Conservation (phyloP, 2,888 invertebrate genomes). For the Polymixis lichenea region DNA sequence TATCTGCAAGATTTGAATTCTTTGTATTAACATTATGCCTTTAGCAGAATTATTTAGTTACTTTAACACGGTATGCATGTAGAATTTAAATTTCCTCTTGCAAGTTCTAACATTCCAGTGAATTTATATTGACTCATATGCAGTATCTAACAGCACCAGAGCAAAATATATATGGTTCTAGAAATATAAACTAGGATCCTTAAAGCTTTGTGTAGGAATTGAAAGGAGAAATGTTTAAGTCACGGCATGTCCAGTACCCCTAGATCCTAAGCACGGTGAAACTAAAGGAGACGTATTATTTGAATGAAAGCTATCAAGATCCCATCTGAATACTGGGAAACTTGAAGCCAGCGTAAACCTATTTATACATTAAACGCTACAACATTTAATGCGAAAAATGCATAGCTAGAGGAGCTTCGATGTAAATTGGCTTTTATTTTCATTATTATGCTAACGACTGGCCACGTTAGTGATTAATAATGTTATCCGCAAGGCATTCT, state of each 20-base stretch:
- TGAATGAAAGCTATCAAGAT: constrained; percentile 73
- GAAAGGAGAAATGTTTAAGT: constrained; percentile 25
- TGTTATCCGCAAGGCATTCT: constrained; percentile 68
- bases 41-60: constrained; percentile 42
- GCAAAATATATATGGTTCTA: constrained; percentile 47
- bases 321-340: constrained; percentile 64
- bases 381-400: constrained; percentile 68
- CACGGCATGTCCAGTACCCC: not conserved
- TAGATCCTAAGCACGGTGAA: constrained; percentile 1
- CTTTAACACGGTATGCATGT: constrained; percentile 36
- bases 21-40: constrained; percentile 11
- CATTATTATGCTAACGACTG: constrained; percentile 67
- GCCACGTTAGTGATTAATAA: constrained; percentile 75
- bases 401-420: constrained; percentile 64
- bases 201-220: constrained; percentile 49
- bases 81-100: constrained; percentile 59
- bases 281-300: constrained; percentile 60
- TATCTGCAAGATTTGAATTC: constrained; percentile 34
- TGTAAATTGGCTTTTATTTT: constrained; percentile 63
- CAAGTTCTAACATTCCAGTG: constrained; percentile 54
- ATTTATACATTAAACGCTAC: constrained; percentile 65
- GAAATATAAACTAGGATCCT: constrained; percentile 59
- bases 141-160: constrained; percentile 49
- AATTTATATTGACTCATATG: constrained; percentile 61
- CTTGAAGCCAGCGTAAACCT: constrained; percentile 36